Percentiles rank a stretch among this genome's conserved stretches.
Evolutionary conservation across 2,797 vertebrate genomes (phyloP).

Genomic region (Malacoraja senta): DNA sequence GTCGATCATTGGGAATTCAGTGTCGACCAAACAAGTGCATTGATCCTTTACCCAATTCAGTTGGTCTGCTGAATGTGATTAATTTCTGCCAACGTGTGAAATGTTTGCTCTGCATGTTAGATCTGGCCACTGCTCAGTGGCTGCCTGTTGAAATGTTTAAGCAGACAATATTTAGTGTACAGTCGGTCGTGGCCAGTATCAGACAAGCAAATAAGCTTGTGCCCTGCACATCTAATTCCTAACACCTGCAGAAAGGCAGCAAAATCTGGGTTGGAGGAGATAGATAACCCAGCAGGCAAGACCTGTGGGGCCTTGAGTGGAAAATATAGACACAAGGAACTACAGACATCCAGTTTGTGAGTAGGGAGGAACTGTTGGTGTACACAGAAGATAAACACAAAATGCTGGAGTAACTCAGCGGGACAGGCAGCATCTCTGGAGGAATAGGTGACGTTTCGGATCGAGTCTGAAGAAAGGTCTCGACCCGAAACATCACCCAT

Average conservation of each 20-base stretch:
- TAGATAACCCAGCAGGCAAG: no score
- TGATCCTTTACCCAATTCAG: no score
- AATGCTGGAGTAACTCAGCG: no score
- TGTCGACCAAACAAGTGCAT: neutral
- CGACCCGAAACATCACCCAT: no score
- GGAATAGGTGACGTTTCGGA: no score
- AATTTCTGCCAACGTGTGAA: neutral
- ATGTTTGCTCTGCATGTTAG: neutral
- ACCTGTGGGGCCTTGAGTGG: neutral
- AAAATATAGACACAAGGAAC: neutral
- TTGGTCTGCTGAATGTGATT: neutral
- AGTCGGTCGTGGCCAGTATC: no score
- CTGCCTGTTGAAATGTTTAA: constrained; percentile 20
- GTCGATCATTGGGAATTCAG: neutral
- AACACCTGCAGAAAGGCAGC: neutral
- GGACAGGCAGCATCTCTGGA: no score
- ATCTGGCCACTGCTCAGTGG: neutral
- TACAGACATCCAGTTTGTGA: no score
- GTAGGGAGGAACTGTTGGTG: no score
- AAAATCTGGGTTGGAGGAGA: neutral
- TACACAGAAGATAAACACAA: no score
- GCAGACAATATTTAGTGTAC: neutral
- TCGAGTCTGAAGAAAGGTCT: no score
- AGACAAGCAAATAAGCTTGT: neutral
- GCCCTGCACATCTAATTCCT: neutral